Base-by-base conservation (phyloP, 2,797 vertebrate genomes). In the Mormyrus proboscirostris region DNA sequence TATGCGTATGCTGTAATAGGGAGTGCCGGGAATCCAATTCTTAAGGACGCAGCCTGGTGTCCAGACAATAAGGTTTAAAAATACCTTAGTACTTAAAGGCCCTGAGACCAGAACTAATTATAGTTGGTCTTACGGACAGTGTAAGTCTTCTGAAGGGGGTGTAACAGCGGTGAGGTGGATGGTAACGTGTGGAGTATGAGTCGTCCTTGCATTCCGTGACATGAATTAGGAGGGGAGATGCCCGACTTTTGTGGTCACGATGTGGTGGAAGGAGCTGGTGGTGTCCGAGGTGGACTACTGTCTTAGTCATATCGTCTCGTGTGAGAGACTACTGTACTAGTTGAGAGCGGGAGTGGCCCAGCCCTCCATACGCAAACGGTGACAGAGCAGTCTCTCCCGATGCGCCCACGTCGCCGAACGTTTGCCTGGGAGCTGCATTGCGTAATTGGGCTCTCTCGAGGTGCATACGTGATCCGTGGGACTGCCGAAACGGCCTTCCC, bases 51-150 rank as follows among this genome's bases (percentile, higher is more conserved):
- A 10, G 38, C 38, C 41, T 82, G 3, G 76, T 47, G 16, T 44
- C 41, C 76, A 82, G 38, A 82, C 76, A 82, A n/a, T 82, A 82
- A 44, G 41, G 76, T 82, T 47, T 82, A 82, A 82, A 82, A 82
- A 44, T 82, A 82, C 76, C 41, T 19, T 47, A 19, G 76, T 82
- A 47, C 41, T 82, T 44, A 82, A 82, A 82, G 41, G 38, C 29
- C 76, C 76, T 82, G 76, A 82, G 76, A 82, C 38, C 76, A 47
- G 41, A 44, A n/a, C 76, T 82, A 82, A 82, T 44, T 47, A 47
- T 82, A 82, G 41, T 82, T 33, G 41, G 76, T 47, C 19, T 44
- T 47, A n/a, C 41, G 76, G 47, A 86, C 84, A 33, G 50, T 29
- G 49, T 12, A 87, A 59, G 25, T 57, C 51, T 59, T 87, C 57